Evolutionary conservation across 2,113 vertebrate species (phyloP), one percentile per base, ranked within the genome.

Genomic region (Octodon degus): DNA sequence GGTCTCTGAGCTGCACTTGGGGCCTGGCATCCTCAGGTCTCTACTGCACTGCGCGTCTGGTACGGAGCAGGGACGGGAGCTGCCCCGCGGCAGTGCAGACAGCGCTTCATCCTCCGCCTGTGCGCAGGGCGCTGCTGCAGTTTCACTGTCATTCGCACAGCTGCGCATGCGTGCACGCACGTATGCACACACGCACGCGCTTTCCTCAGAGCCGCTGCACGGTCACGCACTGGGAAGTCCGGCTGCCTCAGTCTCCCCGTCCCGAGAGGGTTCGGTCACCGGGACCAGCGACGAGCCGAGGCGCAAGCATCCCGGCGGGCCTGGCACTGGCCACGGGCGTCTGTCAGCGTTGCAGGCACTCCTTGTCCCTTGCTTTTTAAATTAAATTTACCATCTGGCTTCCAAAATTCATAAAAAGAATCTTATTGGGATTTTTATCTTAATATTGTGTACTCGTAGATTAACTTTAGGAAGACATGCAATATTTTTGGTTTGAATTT

Each of bases 41-140:
- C 86, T 8, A 20, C 17, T 47, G 37, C 13, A 8, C 58, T 34
- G 6, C 2, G 0, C 5, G 2, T 86, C 16, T 50, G 88, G 20
- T 2, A 0, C 12, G 6, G 47, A 0, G n/a, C 6, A 40, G 20
- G 4, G 37, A 30, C 7, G 30, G 65, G 32, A 20, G 22, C 8
- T 37, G 25, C 2, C 37, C 14, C 1, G 0, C 1, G 0, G 6
- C 19, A 77, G 14, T 17, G 10, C 22, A 1, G 6, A 10, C 30
- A 4, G 1, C 4, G 10, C 25, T 40, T 9, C 34, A 24, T 7
- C 16, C 60, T 34, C 17, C 4, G 1, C 1, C 12, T 25, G 70
- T 12, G n/a, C 27, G 24, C n/a, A 3, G 25, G 32, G 34, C 47
- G 20, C 30, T 0, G 16, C 50, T 17, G 16, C 27, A n/a, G 3